Conservation (phyloP, 2,797 vertebrate genomes). For the Sebastes matsubarae region DNA sequence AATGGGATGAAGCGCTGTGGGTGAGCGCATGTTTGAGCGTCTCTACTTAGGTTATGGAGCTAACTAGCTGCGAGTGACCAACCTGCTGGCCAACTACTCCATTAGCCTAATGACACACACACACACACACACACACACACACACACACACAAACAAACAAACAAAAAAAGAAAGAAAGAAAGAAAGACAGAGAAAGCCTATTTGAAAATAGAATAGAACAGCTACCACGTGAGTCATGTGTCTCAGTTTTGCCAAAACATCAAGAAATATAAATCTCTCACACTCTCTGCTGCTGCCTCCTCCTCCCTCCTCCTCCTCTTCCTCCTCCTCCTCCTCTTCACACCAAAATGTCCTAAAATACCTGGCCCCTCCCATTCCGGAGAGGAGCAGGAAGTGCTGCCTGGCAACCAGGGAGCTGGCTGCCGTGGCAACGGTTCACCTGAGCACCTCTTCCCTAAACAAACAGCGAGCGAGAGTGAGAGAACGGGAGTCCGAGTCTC, state of each 20-base stretch:
- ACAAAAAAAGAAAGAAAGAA: background rate
- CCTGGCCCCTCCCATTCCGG: conserved; percentile 66
- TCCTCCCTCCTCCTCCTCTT: conserved; percentile 28
- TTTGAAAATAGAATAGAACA: background rate
- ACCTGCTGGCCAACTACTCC: conserved; percentile 45
- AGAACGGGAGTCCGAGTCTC: background rate
- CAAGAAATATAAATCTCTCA: conserved; percentile 30
- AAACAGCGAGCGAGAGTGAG: conserved; percentile 44
- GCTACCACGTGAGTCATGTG: conserved; percentile 3
- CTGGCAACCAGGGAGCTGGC: conserved; percentile 70
- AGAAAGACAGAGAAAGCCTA: background rate
- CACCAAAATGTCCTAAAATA: conserved; percentile 77
- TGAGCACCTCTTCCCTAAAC: conserved; percentile 70
- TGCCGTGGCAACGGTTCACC: conserved; percentile 75
- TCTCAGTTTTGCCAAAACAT: conserved; percentile 19
- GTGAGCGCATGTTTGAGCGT: background rate
- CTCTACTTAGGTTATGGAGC: conserved; percentile 5
- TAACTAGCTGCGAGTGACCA: conserved; percentile 55
- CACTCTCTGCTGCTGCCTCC: background rate
- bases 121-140: background rate
- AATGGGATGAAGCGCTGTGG: conserved; percentile 40
- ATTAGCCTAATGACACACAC: conserved; percentile 35
- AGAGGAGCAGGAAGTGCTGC: conserved; percentile 77
- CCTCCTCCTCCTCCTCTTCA: conserved; percentile 53
- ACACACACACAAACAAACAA: background rate